Evolutionary conservation across 2,113 vertebrate genomes (phyloP).

Genomic region (Atractosteus spatula): DNA sequence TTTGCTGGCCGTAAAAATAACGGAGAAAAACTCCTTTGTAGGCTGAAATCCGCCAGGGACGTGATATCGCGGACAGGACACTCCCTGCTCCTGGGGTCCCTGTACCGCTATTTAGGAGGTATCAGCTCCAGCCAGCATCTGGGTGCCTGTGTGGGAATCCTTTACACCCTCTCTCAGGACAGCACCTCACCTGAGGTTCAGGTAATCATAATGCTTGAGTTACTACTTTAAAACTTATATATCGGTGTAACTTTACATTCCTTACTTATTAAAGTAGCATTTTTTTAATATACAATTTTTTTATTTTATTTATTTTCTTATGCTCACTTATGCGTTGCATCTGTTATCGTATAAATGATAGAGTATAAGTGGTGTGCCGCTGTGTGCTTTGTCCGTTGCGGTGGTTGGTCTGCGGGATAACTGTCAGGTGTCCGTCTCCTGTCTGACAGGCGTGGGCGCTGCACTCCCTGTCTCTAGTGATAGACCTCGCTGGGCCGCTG

Average conservation of each 20-base stretch:
- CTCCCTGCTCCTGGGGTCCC: slow-evolving; percentile 79
- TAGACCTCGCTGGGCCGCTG: slow-evolving; percentile 79
- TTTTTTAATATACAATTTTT: background rate
- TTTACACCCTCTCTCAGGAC: slow-evolving; percentile 90
- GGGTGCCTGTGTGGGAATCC: slow-evolving; percentile 80
- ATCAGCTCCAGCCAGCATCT: slow-evolving; percentile 81
- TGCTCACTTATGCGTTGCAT: background rate
- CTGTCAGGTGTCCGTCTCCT: background rate
- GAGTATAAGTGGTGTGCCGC: background rate
- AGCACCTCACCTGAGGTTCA: slow-evolving; percentile 92
- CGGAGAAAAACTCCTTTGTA: slow-evolving; percentile 36
- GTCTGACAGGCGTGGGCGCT: slow-evolving; percentile 74
- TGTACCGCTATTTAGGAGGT: slow-evolving; percentile 82
- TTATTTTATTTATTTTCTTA: background rate
- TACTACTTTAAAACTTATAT: too few relatives aligned
- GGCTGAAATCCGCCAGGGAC: slow-evolving; percentile 83
- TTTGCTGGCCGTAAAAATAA: too few relatives aligned
- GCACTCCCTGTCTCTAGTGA: slow-evolving; percentile 78
- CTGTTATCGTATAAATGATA: background rate
- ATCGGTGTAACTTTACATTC: too few relatives aligned
- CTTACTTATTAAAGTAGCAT: too few relatives aligned
- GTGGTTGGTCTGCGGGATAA: too few relatives aligned
- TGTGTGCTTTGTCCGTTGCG: too few relatives aligned
- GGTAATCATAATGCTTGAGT: slow-evolving; percentile 49
- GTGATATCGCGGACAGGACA: slow-evolving; percentile 84